These are phyloP conservation scores for Tinea trinotella DNA, from an alignment of 2,888 invertebrate species.

Conservation along the genomic window DNA sequence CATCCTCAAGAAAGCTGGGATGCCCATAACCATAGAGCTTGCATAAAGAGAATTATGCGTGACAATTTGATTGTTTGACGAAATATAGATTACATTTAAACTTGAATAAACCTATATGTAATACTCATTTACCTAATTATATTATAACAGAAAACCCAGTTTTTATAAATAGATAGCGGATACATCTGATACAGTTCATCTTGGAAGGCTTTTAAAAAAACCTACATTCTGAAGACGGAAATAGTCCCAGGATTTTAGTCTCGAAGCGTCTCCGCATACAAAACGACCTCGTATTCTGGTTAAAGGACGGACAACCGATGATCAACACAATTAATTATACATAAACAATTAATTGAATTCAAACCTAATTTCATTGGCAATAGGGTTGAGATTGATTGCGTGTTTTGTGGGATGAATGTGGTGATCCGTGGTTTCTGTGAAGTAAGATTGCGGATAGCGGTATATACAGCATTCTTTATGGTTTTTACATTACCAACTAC, in stretches of 20 bases:
- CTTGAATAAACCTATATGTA: too few relatives aligned
- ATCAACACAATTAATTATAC: not conserved
- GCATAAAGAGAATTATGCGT: too few relatives aligned
- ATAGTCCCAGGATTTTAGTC: not conserved
- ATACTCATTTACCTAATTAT: too few relatives aligned
- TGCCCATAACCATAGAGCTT: too few relatives aligned
- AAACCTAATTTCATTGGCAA: not conserved
- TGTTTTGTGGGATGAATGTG: not conserved
- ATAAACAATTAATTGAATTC: not conserved
- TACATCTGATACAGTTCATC: conserved; percentile 1
- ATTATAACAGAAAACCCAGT: not conserved
- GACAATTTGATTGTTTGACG: too few relatives aligned
- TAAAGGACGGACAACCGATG: not conserved
- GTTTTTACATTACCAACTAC: not conserved
- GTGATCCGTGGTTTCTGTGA: conserved; percentile 7
- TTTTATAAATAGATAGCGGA: not conserved
- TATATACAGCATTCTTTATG: conserved; percentile 8
- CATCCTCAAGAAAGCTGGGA: too few relatives aligned
- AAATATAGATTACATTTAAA: too few relatives aligned
- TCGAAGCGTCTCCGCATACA: conserved; percentile 5
- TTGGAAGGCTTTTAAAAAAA: not conserved
- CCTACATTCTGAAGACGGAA: not conserved
- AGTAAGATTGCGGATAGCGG: conserved; percentile 14
- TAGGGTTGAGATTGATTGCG: too few relatives aligned
- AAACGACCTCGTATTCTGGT: not conserved